Evolutionary conservation across 2,797 vertebrate genomes (phyloP).

Genomic region (Poecilia velifera): DNA sequence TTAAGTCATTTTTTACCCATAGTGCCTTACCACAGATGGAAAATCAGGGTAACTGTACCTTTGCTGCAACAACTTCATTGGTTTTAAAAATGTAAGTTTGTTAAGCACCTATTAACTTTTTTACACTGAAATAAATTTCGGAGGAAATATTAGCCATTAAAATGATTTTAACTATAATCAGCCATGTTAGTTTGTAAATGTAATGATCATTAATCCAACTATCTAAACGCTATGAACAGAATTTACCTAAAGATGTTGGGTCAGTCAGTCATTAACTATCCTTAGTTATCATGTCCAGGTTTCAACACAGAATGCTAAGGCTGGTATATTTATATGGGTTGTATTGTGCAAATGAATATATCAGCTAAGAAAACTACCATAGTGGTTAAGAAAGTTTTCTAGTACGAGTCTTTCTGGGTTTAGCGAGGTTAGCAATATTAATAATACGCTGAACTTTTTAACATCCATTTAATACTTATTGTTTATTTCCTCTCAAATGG

Average conservation of each 20-base stretch:
- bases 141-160: neutral
- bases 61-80: neutral
- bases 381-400: neutral
- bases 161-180: neutral
- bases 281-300: neutral
- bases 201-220: neutral
- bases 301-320: neutral
- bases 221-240: neutral
- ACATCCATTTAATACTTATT: neutral
- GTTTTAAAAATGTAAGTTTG: neutral
- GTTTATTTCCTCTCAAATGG: neutral
- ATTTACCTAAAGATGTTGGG: neutral
- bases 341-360: neutral
- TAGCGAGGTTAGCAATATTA: neutral
- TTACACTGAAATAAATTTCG: neutral
- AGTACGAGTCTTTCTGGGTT: neutral
- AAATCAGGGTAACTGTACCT: neutral
- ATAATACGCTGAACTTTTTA: neutral
- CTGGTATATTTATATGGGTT: neutral
- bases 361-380: neutral
- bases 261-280: neutral
- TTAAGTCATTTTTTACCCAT: slow-evolving; percentile 1
- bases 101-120: neutral
- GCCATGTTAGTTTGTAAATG: neutral
- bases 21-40: neutral